Percentiles rank a stretch among this genome's conserved stretches.
phyloP scores from a whole-genome alignment of 2,113 vertebrate species.

The Dissostichus mawsoni region DNA sequence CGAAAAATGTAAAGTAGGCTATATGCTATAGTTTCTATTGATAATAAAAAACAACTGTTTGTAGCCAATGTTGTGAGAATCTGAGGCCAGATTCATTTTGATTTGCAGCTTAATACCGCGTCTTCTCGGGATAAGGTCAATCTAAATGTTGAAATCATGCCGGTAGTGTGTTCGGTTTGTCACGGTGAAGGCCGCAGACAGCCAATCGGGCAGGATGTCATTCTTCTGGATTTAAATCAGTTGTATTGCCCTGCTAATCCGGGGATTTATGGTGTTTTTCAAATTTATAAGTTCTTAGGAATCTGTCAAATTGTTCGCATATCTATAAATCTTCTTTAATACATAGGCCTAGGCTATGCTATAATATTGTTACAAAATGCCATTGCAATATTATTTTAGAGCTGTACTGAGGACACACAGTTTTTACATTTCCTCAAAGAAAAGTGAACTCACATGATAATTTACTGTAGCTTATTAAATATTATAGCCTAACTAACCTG shows the following conservation, averaged over 20 bases:
- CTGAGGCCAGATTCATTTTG: background rate
- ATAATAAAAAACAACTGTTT: too few relatives aligned
- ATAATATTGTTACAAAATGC: background rate
- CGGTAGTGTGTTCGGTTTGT: background rate
- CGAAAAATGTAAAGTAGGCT: too few relatives aligned
- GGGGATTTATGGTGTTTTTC: background rate
- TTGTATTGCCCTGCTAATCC: background rate
- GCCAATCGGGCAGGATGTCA: background rate
- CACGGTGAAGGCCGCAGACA: background rate
- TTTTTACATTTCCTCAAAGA: background rate
- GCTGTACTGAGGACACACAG: background rate
- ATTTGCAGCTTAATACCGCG: background rate
- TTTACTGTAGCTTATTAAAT: background rate
- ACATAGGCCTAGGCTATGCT: too few relatives aligned
- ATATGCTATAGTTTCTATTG: too few relatives aligned
- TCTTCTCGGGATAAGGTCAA: background rate
- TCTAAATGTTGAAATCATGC: too few relatives aligned
- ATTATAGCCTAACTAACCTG: background rate
- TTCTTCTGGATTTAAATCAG: conserved; percentile 8
- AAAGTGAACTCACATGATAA: background rate
- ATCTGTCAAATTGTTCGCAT: background rate
- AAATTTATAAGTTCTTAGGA: background rate
- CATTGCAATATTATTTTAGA: background rate
- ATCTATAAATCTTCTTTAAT: background rate
- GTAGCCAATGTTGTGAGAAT: background rate